Base-by-base conservation (phyloP, 1,140 invertebrate genomes). In the Sycophaga agraensis region DNA sequence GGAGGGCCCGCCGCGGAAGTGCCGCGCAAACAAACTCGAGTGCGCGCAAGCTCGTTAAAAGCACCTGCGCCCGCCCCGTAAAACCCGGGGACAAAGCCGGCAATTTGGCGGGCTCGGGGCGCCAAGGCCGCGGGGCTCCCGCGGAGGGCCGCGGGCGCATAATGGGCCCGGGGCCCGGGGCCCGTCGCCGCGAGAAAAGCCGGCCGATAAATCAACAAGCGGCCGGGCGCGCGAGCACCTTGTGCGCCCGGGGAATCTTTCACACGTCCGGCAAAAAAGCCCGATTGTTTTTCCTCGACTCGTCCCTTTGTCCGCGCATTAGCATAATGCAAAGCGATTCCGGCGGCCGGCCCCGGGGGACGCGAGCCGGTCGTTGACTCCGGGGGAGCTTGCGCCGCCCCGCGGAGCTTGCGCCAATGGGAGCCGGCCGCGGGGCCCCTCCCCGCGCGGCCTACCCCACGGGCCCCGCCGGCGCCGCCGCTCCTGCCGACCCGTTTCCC, bases 301-400 rank as follows among this genome's bases (percentile, higher is more conserved):
- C 61, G 61, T 63, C 55, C 61, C 61, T 58, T 63, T 58, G 48
- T 63, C 19, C 46, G 22, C 8, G 22, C 31, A 63, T 63, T 63
- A 63, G 61, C 61, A 63, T 63, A 63, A 63, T 63, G 54, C 61
- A 63, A 63, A 63, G 43, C 28, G 51, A 57, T 56, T 40, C n/a
- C n/a, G n/a, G n/a, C n/a, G n/a, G n/a, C n/a, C n/a, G n/a, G n/a
- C n/a, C n/a, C n/a, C n/a, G n/a, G n/a, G n/a, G n/a, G n/a, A n/a
- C n/a, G n/a, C n/a, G n/a, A n/a, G n/a, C n/a, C n/a, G n/a, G n/a
- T n/a, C n/a, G n/a, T n/a, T n/a, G n/a, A n/a, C n/a, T n/a, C n/a
- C n/a, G n/a, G n/a, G n/a, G n/a, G n/a, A n/a, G n/a, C n/a, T n/a
- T n/a, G n/a, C n/a, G n/a, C n/a, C n/a, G n/a, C n/a, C n/a, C n/a